Percentiles rank a stretch among this genome's conserved stretches.
phyloP scores from a whole-genome alignment of 2,113 vertebrate species.

The Mobula hypostoma region DNA sequence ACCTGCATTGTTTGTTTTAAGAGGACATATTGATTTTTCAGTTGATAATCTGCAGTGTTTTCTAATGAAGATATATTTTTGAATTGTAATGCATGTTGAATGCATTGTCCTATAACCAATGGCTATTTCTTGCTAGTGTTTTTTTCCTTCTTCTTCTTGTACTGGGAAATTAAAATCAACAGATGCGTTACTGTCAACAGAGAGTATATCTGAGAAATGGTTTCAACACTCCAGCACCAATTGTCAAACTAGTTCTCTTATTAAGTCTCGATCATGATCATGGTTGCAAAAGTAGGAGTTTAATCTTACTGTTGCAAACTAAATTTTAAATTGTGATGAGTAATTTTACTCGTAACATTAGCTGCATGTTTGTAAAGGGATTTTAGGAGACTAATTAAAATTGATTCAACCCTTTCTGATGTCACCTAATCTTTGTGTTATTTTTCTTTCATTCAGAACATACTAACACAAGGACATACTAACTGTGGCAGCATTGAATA shows the following conservation, averaged over 20 bases:
- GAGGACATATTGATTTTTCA: not conserved
- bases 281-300: not conserved
- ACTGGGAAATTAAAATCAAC: not conserved
- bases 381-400: not conserved
- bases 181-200: not conserved
- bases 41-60: not conserved
- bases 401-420: not conserved
- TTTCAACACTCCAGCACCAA: not conserved
- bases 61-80: not conserved
- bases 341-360: not conserved
- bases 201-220: not conserved
- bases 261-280: not conserved
- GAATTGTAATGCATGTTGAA: not conserved
- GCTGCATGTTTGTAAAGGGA: not conserved
- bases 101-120: not conserved
- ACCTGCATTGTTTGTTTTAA: not conserved
- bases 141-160: not conserved
- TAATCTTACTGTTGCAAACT: not conserved
- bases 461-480: not conserved
- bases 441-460: not conserved
- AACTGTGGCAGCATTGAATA: not conserved
- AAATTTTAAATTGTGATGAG: not conserved
- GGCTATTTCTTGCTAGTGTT: not conserved
- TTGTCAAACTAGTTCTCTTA: not conserved
- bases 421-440: not conserved